Evolutionary conservation across 1,140 invertebrate species (phyloP).

Genomic region (Episyrphus balteatus): DNA sequence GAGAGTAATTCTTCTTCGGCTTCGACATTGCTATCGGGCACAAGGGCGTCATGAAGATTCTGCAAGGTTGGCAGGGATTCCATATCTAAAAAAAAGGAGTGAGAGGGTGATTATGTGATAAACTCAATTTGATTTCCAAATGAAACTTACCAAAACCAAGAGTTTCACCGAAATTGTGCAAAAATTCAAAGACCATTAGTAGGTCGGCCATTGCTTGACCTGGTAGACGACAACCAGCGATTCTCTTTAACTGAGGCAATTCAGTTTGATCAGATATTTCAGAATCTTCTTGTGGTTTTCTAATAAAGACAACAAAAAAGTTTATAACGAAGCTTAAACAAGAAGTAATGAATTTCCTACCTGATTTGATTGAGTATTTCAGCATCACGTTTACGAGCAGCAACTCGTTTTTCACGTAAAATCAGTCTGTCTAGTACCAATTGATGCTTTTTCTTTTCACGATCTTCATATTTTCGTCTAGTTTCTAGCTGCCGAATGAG

Average conservation of each 20-base stretch:
- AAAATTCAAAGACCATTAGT: conserved; percentile 89
- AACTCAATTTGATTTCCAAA: background rate
- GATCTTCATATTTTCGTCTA: conserved; percentile 75
- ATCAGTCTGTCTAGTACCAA: conserved; percentile 33
- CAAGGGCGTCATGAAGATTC: conserved; percentile 71
- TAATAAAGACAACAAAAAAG: background rate
- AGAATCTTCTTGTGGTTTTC: conserved; percentile 80
- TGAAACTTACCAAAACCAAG: conserved; percentile 70
- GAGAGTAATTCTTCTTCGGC: conserved; percentile 79
- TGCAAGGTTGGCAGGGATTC: conserved; percentile 77
- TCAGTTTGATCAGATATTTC: conserved; percentile 61
- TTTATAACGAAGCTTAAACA: background rate
- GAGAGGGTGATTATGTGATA: background rate
- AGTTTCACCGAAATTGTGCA: conserved; percentile 90
- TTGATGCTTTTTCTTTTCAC: conserved; percentile 73
- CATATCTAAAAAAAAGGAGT: conserved; percentile 50
- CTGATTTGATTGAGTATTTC: conserved; percentile 69
- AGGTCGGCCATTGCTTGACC: conserved; percentile 84
- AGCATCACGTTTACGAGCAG: conserved; percentile 71
- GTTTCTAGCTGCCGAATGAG: conserved; percentile 77
- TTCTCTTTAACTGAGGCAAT: conserved; percentile 63
- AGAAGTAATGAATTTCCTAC: conserved; percentile 7
- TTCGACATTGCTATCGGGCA: conserved; percentile 58
- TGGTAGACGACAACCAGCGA: conserved; percentile 68
- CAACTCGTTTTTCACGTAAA: conserved; percentile 59